These are phyloP conservation scores for Cephus pygmeus DNA, from an alignment of 2,888 invertebrate species.

Conservation along the genomic window DNA sequence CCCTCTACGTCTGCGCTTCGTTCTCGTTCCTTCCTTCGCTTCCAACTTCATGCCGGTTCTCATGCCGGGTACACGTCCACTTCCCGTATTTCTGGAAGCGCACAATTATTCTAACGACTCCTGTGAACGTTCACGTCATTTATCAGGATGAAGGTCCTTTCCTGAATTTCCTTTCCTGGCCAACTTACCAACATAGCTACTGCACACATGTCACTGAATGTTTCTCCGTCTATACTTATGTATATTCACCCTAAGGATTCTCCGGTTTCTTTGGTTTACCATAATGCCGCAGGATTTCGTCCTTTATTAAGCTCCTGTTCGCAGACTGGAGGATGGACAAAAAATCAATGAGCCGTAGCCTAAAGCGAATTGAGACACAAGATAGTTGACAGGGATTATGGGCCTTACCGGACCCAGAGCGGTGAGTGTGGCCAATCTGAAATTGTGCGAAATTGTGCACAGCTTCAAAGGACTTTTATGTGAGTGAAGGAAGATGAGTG, in stretches of 20 bases:
- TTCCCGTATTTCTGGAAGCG: constrained; percentile 45
- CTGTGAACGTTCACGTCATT: constrained; percentile 41
- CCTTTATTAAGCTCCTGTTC: neutral
- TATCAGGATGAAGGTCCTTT: constrained; percentile 43
- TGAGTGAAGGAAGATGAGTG: neutral
- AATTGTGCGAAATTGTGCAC: constrained; percentile 38
- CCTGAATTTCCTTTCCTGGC: constrained; percentile 12
- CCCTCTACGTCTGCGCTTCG: constrained; percentile 2
- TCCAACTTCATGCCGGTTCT: neutral
- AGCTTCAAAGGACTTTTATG: neutral
- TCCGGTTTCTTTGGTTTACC: neutral
- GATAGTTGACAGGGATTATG: constrained; percentile 36
- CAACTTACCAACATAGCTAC: neutral
- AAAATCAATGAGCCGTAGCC: constrained; percentile 47
- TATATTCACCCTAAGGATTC: neutral
- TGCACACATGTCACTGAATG: neutral
- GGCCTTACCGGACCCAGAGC: constrained; percentile 11
- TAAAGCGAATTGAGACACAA: constrained; percentile 50
- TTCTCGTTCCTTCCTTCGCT: neutral
- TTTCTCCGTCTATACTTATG: neutral
- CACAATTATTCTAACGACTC: constrained; percentile 40
- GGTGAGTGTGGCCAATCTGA: constrained; percentile 47
- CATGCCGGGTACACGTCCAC: constrained; percentile 14
- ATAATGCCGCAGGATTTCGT: neutral
- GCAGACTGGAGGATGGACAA: constrained; percentile 29